Evolutionary conservation across 2,888 invertebrate genomes (phyloP), one percentile per base, ranked within the genome.

Genomic region (Drosophila ustulata): DNA sequence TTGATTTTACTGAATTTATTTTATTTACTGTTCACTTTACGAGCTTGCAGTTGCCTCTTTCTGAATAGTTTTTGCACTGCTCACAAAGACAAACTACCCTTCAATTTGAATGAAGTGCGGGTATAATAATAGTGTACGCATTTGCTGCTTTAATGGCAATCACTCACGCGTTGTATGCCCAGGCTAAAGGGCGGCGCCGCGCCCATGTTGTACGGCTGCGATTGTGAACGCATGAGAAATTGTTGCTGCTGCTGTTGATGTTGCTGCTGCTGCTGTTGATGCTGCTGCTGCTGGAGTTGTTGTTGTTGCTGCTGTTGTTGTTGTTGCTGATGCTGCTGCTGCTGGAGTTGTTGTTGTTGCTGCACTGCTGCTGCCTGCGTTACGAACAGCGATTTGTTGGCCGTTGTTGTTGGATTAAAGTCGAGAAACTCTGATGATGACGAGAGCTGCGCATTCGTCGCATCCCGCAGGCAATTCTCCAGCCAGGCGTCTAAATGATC

Each of bases 401-500:
- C 34, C n/a, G 76, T 50, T 26, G 73, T 26, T 34, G 90, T 82
- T 55, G 92, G 90, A 86, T 91, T 91, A 72, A 92, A 92, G 70
- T 92, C 92, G 32, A 92, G 71, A 77, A 92, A 92, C 65, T 92
- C 92, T 1, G 92, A 92, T 28, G 92, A 92, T 30, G 92, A 92
- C 28, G 92, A 92, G 30, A 91, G 52, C 61, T 92, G 92, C 5
- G 91, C 87, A 61, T 89, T 89, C 43, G 91, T 89, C 11, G 90
- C 91, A 88, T 92, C 92, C 68, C 92, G 89, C 47, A 92, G 75
- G 52, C 92, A 92, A 56, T 90, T 92, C 80, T 92, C 92, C 28
- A 92, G 83, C 92, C 92, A 92, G 28, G 91, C 91, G 75, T 92
- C 92, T 53, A 92, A 78, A 73, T 92, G 92, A 75, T 91, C 91